phyloP scores from a whole-genome alignment of 2,113 vertebrate species.

The Malurus alboscapulatus region DNA sequence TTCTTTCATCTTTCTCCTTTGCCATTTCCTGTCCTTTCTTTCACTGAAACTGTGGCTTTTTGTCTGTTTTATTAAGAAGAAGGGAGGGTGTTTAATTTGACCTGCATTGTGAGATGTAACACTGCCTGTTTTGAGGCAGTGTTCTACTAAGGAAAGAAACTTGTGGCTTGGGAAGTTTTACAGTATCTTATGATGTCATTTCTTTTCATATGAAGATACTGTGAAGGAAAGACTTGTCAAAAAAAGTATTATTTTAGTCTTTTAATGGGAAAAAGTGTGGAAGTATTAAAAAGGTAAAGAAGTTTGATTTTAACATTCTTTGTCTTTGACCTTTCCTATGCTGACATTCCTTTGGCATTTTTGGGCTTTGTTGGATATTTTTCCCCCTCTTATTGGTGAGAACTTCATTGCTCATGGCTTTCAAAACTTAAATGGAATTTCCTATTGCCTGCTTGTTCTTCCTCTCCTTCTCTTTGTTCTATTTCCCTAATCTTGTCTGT shows the following conservation, averaged over 20 bases:
- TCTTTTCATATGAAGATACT: not conserved
- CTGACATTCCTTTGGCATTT: not conserved
- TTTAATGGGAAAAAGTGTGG: not conserved
- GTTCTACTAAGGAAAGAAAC: not conserved
- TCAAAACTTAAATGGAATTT: not conserved
- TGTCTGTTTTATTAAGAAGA: not conserved
- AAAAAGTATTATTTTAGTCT: not conserved
- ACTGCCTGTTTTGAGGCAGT: not conserved
- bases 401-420: not conserved
- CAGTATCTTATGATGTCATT: not conserved
- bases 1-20: not conserved
- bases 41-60: not conserved
- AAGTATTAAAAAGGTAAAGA: not conserved
- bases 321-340: not conserved
- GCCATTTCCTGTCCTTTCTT: not conserved
- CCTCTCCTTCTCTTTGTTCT: not conserved
- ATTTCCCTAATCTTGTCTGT: not conserved
- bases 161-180: not conserved
- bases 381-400: rapidly evolving
- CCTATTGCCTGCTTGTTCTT: not conserved
- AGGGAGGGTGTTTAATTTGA: not conserved
- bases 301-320: not conserved
- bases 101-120: not conserved
- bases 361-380: not conserved
- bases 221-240: not conserved